These are phyloP conservation scores for Ichneumoninae sp. DNA, from an alignment of 2,888 invertebrate species.

Conservation along the genomic window DNA sequence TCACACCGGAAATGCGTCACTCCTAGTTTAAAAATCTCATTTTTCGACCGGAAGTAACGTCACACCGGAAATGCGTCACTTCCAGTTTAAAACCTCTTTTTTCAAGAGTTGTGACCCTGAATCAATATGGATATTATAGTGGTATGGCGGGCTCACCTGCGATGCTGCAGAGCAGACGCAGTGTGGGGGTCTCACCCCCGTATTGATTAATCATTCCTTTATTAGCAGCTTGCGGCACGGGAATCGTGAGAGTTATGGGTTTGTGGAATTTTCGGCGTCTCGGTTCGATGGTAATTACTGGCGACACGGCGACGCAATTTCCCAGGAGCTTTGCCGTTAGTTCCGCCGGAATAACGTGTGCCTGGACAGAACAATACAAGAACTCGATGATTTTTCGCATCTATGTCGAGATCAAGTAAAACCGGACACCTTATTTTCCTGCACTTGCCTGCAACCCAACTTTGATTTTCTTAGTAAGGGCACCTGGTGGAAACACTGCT, in stretches of 20 bases:
- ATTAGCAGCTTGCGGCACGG: conserved; percentile 87
- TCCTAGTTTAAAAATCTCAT: neutral
- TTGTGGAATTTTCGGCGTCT: conserved; percentile 99
- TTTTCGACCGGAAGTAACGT: too few species aligned
- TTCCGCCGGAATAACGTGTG: conserved; percentile 96
- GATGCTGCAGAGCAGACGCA: conserved; percentile 97
- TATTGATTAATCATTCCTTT: conserved; percentile 95
- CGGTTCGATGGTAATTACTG: conserved; percentile 99
- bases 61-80: too few species aligned
- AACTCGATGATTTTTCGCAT: neutral
- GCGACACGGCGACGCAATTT: conserved; percentile 98
- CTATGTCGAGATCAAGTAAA: neutral
- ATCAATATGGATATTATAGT: neutral
- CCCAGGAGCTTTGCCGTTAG: conserved; percentile 95
- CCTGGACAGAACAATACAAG: conserved; percentile 86
- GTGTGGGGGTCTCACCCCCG: conserved; percentile 91
- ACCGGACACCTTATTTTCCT: neutral
- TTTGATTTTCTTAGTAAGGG: conserved; percentile 99
- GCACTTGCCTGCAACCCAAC: conserved; percentile 94
- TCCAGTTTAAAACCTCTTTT: neutral
- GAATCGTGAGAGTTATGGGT: conserved; percentile 98
- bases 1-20: too few species aligned
- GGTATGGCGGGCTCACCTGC: conserved; percentile 87
- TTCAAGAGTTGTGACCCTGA: too few species aligned
- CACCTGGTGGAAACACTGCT: conserved; percentile 96